Base-by-base conservation (phyloP, 2,797 vertebrate genomes). In the Enteromius thamalakanensis region DNA sequence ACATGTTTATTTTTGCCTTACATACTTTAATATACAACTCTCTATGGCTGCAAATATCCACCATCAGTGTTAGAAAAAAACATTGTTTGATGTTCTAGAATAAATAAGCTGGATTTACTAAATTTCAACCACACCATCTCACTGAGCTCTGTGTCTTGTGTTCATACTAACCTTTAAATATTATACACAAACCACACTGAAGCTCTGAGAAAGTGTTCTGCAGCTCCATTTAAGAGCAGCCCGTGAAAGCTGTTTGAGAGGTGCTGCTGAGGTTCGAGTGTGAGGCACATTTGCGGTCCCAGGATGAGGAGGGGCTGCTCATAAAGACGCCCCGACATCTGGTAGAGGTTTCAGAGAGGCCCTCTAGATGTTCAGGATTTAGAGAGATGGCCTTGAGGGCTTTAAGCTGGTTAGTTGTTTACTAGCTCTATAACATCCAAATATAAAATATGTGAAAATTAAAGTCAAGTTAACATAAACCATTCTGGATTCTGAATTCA, bases 291-390 rank as follows among this genome's bases (percentile, higher is more conserved):
- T 65, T 78, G 70, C 76, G 67, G 67, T 76, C 23, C n/a, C 82
- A 76, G 79, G 32, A 53, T 72, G 15, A 37, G 51, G 81, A 34
- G 76, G 37, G 86, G 70, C 47, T 79, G 70, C 68, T 82, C 76
- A 68, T 79, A 81, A 75, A 84, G 78, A 32, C 23, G 67, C 75
- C 75, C 78, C 4, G 19, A 81, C 78, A 86, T 86, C 82, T 86
- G 85, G 17, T 32, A 81, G 42, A 74, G 68, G 77, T 81, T 86
- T 67, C 51, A 37, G 34, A 84, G 74, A 42, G 60, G 42, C 42
- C 34, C 21, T 32, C 37, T 68, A 10, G 26, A 65, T 21, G 76
- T 49, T 65, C 17, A 7, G 17, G 47, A 53, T 74, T 74, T n/a
- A 53, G 47, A 74, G 26, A 62, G 12, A 7, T 1, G 12, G 17